phyloP scores from a whole-genome alignment of 1,140 invertebrate genomes.

The Meloidogyne floridensis region DNA sequence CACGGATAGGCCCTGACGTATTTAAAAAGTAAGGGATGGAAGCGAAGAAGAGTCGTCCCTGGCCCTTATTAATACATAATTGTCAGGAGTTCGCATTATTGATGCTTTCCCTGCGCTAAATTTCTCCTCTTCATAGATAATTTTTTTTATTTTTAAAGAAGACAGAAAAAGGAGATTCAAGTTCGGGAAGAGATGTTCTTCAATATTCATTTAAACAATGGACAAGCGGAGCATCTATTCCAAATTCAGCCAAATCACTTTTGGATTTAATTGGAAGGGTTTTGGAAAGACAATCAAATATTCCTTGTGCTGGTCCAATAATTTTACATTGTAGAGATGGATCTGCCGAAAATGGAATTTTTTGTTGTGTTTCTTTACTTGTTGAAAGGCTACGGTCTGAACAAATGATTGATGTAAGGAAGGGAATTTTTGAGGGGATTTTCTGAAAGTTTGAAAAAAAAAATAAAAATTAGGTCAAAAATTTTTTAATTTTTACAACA shows the following conservation, averaged over 20 bases:
- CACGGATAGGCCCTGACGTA: no score
- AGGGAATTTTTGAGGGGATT: no score
- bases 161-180: conserved; percentile 27
- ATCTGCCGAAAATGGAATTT: conserved; percentile 67
- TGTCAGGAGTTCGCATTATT: no score
- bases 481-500: no score
- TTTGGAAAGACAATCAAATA: conserved; percentile 53
- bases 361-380: conserved; percentile 66
- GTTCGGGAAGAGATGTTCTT: conserved; percentile 44
- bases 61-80: no score
- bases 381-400: conserved; percentile 68
- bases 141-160: conserved; percentile 2
- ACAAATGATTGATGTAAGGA: conserved; percentile 60
- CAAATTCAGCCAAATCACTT: conserved; percentile 40
- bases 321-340: conserved; percentile 62
- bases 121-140: no score
- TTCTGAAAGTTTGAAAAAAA: background rate
- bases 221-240: conserved; percentile 36
- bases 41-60: no score
- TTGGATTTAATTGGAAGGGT: conserved; percentile 58
- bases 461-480: background rate
- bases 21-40: no score
- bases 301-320: conserved; percentile 55
- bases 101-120: no score
- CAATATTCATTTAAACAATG: conserved; percentile 52